Evolutionary conservation across 2,797 vertebrate genomes (phyloP).

Genomic region (Lutjanus argentimaculatus): DNA sequence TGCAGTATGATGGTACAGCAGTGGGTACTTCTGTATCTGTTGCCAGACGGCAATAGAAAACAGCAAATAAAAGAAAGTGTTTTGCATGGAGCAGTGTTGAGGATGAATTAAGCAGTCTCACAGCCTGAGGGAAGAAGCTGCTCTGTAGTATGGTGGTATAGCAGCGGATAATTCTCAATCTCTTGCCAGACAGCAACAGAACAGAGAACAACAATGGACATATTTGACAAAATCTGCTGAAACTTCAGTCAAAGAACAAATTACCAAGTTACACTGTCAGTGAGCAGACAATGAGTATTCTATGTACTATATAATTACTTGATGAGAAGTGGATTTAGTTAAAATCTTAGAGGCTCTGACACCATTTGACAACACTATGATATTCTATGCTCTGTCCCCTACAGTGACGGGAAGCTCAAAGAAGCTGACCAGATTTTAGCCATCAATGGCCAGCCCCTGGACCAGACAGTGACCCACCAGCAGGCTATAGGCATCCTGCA

Average conservation of each 20-base stretch:
- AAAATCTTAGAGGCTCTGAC: background rate
- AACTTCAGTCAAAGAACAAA: background rate
- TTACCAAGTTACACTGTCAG: background rate
- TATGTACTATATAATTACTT: background rate
- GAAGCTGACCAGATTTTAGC: slow-evolving; percentile 98
- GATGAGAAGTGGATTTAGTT: background rate
- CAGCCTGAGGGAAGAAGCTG: too few species aligned
- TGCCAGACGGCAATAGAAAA: too few species aligned
- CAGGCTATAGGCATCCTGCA: slow-evolving; percentile 95
- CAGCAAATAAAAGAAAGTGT: too few species aligned
- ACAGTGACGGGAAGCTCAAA: slow-evolving; percentile 94
- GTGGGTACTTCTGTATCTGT: too few species aligned
- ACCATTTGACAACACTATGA: background rate
- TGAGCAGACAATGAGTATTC: background rate
- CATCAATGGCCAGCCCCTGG: slow-evolving; percentile 93
- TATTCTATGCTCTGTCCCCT: background rate
- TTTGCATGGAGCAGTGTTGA: too few species aligned
- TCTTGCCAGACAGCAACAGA: too few species aligned
- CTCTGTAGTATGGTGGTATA: too few species aligned
- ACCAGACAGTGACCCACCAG: slow-evolving; percentile 96
- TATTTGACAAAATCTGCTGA: background rate
- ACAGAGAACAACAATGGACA: too few species aligned
- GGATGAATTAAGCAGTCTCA: too few species aligned
- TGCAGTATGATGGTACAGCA: too few species aligned
- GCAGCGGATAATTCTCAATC: too few species aligned